phyloP scores from a whole-genome alignment of 2,888 invertebrate genomes.

The Augochlorella aurata region DNA sequence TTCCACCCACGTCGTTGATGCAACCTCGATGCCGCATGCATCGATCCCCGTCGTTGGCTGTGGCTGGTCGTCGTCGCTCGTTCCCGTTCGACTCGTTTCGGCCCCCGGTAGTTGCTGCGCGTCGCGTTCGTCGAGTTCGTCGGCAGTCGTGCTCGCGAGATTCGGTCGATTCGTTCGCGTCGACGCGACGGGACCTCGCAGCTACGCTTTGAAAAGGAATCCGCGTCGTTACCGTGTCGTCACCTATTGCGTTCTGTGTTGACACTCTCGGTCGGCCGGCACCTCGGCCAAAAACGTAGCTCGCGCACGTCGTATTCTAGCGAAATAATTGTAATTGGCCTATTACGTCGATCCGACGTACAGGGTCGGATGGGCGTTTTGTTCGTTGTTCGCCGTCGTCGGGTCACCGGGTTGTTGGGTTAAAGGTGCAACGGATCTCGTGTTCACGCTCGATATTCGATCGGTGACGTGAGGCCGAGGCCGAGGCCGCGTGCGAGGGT shows the following conservation, averaged over 20 bases:
- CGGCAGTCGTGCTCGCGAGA: neutral
- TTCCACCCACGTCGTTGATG: neutral
- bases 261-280: neutral
- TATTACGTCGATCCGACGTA: too few species aligned
- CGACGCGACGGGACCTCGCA: neutral
- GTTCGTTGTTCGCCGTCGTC: neutral
- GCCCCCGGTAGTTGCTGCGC: neutral
- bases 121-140: neutral
- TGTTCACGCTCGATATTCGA: conserved; percentile 3
- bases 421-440: neutral
- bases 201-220: neutral
- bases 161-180: conserved; percentile 1
- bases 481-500: too few species aligned
- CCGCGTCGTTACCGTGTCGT: neutral
- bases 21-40: neutral
- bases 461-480: neutral
- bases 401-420: conserved; percentile 2
- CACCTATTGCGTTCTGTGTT: neutral
- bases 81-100: neutral
- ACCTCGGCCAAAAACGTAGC: neutral
- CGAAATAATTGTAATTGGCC: too few species aligned
- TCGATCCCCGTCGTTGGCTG: neutral
- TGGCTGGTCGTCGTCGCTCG: neutral
- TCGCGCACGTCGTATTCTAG: too few species aligned
- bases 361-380: neutral